Base-by-base conservation (phyloP, 2,113 vertebrate genomes). In the Artemisiospiza belli region DNA sequence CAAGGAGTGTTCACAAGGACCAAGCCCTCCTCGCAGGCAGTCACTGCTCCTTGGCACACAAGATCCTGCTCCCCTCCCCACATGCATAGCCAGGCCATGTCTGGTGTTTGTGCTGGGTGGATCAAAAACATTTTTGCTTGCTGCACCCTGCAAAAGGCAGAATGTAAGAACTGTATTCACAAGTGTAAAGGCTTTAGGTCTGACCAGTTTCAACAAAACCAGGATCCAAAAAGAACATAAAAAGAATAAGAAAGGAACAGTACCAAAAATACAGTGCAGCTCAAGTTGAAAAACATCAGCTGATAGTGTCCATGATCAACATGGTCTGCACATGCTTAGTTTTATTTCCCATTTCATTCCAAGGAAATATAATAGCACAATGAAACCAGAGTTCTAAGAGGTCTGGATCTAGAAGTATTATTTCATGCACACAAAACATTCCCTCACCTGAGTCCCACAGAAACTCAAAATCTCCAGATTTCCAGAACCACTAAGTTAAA, bases 1-100 rank as follows among this genome's bases (percentile, higher is more conserved):
- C 33, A n/a, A 72, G 16, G 62, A 64, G 41, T 18, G 30, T 58
- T 58, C 18, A 8, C 4, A 1, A 54, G 39, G 15, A 62, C 4
- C 39, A 31, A 74, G 27, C 33, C 74, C 51, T 49, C 52, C 52
- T 44, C 2, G 1, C 16, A 54, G 37, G 55, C n/a, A 90, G 43
- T 47, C 61, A 16, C 18, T 1, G 15, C 75, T 75, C 52, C 61
- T 37, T 59, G n/a, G 39, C 31, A 30, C 3, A 27, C 9, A 39
- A 37, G 35, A 25, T 82, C 64, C 52, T 0, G 1, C 35, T 72
- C 28, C 7, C 6, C 66, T 46, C 54, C 2, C 2, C 18, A 25
- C 41, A 18, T 0, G 1, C n/a, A 17, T 0, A 2, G 33, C 39
- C 35, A 78, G 66, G 44, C 33, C 23, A 3, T 5, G 24, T 11